Evolutionary conservation across 2,888 invertebrate genomes (phyloP).

Genomic region (Marasmarcha lunaedactyla): DNA sequence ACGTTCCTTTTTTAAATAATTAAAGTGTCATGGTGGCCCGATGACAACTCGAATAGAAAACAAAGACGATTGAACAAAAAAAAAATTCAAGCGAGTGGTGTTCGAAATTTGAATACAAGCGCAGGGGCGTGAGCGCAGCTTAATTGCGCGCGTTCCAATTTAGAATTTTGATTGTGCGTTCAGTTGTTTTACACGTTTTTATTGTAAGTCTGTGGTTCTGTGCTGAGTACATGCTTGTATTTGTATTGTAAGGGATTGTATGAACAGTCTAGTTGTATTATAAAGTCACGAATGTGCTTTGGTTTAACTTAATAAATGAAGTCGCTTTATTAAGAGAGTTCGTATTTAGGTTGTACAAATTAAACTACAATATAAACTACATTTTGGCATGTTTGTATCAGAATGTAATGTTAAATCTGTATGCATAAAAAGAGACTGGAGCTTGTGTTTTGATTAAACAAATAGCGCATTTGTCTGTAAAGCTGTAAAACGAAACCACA

Average conservation of each 20-base stretch:
- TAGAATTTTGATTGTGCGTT: constrained; percentile 48
- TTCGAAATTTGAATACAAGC: constrained; percentile 57
- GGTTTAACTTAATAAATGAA: no score
- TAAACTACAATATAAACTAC: no score
- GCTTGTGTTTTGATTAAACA: no score
- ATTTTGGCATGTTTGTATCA: no score
- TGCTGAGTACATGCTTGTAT: neutral
- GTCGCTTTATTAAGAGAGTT: no score
- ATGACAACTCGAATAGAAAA: constrained; percentile 20
- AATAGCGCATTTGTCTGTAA: no score
- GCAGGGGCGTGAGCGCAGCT: constrained; percentile 46
- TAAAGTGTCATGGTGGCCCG: constrained; percentile 6
- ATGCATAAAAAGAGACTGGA: no score
- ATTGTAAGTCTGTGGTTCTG: constrained; percentile 18
- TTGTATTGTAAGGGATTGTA: neutral
- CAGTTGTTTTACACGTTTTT: constrained; percentile 48
- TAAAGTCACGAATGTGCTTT: no score
- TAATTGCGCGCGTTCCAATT: constrained; percentile 47
- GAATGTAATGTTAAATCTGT: no score
- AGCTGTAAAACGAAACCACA: no score
- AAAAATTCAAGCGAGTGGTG: constrained; percentile 26
- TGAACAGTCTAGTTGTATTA: neutral
- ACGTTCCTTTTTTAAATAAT: no score
- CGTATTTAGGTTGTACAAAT: no score
- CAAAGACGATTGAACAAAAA: constrained; percentile 24